Evolutionary conservation across 2,113 vertebrate species (phyloP), one percentile per base, ranked within the genome.

Genomic region (Austrofundulus limnaeus): DNA sequence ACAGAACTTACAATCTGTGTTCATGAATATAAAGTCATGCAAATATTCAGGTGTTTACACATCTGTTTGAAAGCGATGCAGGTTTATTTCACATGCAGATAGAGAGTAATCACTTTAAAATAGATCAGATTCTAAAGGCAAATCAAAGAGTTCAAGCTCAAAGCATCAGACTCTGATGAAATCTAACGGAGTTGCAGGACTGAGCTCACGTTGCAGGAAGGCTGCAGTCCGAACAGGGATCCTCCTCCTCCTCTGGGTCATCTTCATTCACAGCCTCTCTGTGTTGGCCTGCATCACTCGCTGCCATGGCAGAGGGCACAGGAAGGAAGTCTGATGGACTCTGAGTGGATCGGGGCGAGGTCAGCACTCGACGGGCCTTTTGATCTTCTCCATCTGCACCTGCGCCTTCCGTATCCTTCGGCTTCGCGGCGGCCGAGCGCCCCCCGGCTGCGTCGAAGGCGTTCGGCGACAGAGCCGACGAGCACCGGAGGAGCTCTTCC

Each of bases 121-220:
- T 49, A 64, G 62, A 50, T 50, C 17, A 45, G 13, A 56, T 37
- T 59, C 70, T 48, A 31, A 57, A 56, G 12, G 8, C 45, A 28
- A 49, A 54, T 28, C 31, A 24, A 72, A 42, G 20, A 13, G 37
- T 45, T 70, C 20, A 47, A 58, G 20, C 64, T 66, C 46, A 81
- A 51, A 39, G 62, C n/a, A 13, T 68, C 28, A 57, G n/a, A 65
- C 16, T 66, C 61, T 75, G 52, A 47, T 61, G 38, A 62, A 48
- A 66, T 75, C 50, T 2, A 9, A 50, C 71, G 66, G 24, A 59
- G 72, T 23, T 60, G 70, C 66, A 62, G 37, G 39, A 68, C 67
- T 81, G 70, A 73, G 89, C 92, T 93, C 94, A 92, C 87, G 17
- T 92, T 91, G 92, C 85, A 69, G 80, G 85, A 25, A 58, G 84